These are phyloP conservation scores for Drosophila watanabei DNA, from an alignment of 1,140 invertebrate genomes.

Conservation along the genomic window DNA sequence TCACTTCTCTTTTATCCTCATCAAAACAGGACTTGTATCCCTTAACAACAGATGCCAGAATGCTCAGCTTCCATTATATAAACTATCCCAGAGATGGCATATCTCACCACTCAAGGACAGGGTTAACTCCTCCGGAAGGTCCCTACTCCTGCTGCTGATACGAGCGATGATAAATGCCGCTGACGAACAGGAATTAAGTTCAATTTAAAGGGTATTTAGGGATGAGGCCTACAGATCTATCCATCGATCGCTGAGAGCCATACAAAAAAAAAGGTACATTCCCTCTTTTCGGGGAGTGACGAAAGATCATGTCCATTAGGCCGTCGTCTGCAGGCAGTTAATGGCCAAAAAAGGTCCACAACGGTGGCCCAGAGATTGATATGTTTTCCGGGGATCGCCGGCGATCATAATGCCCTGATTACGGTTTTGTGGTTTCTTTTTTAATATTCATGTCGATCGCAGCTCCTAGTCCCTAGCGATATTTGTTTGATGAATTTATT, in stretches of 20 bases:
- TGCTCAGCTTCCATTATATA: constrained; percentile 8
- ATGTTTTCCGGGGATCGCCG: constrained; percentile 58
- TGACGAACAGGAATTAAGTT: constrained; percentile 52
- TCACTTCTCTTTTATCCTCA: not conserved
- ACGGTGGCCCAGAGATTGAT: constrained; percentile 70
- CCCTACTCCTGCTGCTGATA: constrained; percentile 35
- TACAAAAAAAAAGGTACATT: constrained; percentile 57
- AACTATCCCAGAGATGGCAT: constrained; percentile 28
- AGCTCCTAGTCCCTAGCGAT: constrained; percentile 49
- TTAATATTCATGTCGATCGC: constrained; percentile 76
- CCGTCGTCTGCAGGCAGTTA: constrained; percentile 68
- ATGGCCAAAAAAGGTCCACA: constrained; percentile 60
- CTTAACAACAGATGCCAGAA: constrained; percentile 18
- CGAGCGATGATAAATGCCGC: constrained; percentile 65
- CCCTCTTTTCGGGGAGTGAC: constrained; percentile 73
- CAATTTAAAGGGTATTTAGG: constrained; percentile 73
- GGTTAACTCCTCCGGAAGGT: constrained; percentile 36
- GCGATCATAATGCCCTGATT: constrained; percentile 79
- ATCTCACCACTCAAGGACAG: constrained; percentile 29
- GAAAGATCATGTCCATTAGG: constrained; percentile 81
- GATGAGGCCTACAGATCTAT: constrained; percentile 48
- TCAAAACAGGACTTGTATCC: not conserved
- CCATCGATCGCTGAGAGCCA: constrained; percentile 24
- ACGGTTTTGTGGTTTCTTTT: constrained; percentile 81
- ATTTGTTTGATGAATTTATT: constrained; percentile 81